Conservation (phyloP, 2,113 vertebrate genomes). For the Chunga burmeisteri region DNA sequence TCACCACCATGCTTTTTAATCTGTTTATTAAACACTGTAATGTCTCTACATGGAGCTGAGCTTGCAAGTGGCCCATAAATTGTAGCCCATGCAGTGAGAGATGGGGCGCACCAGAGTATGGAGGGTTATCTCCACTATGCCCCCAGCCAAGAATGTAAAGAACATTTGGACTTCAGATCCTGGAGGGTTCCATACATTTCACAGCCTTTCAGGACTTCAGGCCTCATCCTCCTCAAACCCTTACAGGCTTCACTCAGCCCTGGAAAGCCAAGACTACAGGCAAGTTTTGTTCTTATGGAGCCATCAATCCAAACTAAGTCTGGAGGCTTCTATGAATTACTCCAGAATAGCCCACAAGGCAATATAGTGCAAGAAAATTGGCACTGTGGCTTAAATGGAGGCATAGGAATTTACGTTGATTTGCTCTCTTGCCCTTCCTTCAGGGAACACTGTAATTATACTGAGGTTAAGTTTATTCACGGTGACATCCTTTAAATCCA, state of each 20-base stretch:
- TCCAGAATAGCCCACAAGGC: neutral
- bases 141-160: neutral
- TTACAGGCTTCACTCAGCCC: neutral
- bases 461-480: neutral
- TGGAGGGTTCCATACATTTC: neutral
- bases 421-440: neutral
- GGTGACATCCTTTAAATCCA: neutral
- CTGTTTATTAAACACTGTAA: neutral
- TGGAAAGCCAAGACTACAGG: neutral
- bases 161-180: neutral
- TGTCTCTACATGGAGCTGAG: neutral
- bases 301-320: neutral
- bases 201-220: neutral
- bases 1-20: neutral
- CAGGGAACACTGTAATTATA: neutral
- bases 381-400: neutral
- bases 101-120: neutral
- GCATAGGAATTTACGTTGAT: neutral
- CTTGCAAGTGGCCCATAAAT: neutral
- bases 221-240: neutral
- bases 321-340: neutral
- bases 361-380: neutral
- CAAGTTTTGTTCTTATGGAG: neutral
- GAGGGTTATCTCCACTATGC: neutral
- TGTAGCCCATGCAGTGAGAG: neutral